Conservation (phyloP, 1,140 invertebrate species). For the Scaptomyza graminum region DNA sequence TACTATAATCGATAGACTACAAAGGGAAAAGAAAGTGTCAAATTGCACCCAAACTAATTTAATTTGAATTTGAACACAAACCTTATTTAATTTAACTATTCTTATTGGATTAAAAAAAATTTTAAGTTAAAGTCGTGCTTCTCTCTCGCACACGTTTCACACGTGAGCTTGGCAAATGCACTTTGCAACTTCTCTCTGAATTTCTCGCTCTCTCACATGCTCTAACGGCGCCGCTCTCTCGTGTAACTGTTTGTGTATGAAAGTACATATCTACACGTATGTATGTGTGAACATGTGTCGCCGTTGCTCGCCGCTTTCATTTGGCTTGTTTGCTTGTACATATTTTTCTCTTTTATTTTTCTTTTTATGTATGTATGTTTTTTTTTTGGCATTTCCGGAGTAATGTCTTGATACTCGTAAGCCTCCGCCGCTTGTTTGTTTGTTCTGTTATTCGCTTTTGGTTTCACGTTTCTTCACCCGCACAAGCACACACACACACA, state of each 20-base stretch:
- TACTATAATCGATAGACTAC: too few species aligned
- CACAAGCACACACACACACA: conserved; percentile 17
- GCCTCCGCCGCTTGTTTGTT: conserved; percentile 28
- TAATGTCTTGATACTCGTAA: conserved; percentile 71
- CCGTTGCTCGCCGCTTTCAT: conserved; percentile 26
- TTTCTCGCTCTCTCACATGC: background rate
- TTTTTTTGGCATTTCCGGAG: conserved; percentile 80
- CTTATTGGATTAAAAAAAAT: too few species aligned
- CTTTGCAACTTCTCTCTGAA: conserved; percentile 14
- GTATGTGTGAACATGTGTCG: background rate
- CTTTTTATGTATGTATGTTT: background rate
- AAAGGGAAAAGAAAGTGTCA: too few species aligned
- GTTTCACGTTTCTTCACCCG: conserved; percentile 49
- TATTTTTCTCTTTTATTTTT: conserved; percentile 25
- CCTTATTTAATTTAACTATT: too few species aligned
- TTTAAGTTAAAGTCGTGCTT: too few species aligned
- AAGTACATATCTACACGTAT: conserved; percentile 12
- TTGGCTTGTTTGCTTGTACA: conserved; percentile 53
- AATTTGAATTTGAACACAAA: too few species aligned
- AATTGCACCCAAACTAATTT: too few species aligned
- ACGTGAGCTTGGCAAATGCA: conserved; percentile 21
- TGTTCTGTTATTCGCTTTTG: conserved; percentile 42
- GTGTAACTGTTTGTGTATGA: background rate
- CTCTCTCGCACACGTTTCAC: too few species aligned
- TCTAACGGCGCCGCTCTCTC: background rate